phyloP scores from a whole-genome alignment of 30 jellyfish, hydroid and myxozoan species.

The Cassiopea andromeda region DNA sequence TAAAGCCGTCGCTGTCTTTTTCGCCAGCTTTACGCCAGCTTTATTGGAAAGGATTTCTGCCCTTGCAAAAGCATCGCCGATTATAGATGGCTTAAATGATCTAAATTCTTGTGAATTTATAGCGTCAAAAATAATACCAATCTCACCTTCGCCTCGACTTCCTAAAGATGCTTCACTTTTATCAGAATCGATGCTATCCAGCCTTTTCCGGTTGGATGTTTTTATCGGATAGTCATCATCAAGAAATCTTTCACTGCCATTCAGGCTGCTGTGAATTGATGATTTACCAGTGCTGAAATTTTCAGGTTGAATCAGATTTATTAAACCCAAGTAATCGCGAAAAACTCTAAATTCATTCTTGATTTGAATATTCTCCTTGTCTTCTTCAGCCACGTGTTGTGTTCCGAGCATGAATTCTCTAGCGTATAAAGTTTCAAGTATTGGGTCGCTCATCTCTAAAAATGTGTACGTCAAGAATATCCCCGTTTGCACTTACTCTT shows the following conservation, averaged over 20 bases:
- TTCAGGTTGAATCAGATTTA: slow-evolving; percentile 88
- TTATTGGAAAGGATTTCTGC: slow-evolving; percentile 44
- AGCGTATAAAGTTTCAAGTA: slow-evolving; percentile 68
- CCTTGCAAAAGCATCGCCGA: slow-evolving; percentile 72
- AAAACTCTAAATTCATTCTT: slow-evolving; percentile 86
- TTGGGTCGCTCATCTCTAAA: slow-evolving; percentile 64
- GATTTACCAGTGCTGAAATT: slow-evolving; percentile 49
- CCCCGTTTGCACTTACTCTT: background rate
- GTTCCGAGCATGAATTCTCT: slow-evolving; percentile 62
- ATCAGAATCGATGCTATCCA: slow-evolving; percentile 96
- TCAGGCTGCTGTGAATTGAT: slow-evolving; percentile 13
- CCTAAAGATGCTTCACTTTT: slow-evolving; percentile 82
- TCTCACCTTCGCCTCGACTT: slow-evolving; percentile 88
- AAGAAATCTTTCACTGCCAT: slow-evolving; percentile 19
- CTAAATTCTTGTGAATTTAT: slow-evolving; percentile 54
- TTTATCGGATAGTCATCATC: slow-evolving; percentile 31
- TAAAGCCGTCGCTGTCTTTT: slow-evolving; percentile 18
- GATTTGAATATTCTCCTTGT: slow-evolving; percentile 60
- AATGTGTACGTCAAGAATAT: background rate
- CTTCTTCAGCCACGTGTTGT: slow-evolving; percentile 82
- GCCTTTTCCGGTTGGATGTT: slow-evolving; percentile 79
- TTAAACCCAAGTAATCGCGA: slow-evolving; percentile 95
- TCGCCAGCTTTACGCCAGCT: slow-evolving; percentile 49
- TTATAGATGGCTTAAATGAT: slow-evolving; percentile 66
- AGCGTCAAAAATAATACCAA: slow-evolving; percentile 61